Base-by-base conservation (phyloP, 2,888 invertebrate species). In the Abrostola tripartita region DNA sequence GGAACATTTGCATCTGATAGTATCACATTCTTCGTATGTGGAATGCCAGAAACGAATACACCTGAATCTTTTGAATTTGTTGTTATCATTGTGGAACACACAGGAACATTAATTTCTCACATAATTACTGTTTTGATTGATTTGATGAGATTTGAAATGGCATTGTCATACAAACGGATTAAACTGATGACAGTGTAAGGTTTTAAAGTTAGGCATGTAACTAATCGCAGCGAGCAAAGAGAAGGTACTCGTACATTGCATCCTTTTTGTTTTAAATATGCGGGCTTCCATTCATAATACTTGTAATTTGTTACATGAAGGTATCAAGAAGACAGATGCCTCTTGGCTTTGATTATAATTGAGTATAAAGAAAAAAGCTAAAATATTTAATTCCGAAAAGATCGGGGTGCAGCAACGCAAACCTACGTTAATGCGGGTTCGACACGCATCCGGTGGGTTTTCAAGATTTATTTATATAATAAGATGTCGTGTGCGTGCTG, bases 1-100 rank as follows among this genome's bases (percentile, higher is more conserved):
- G 91, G 90, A 59, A 90, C 76, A 53, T 90, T 90, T 9, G 83
- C 90, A 65, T 91, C 91, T 0, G 82, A 86, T 63, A 90, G 68
- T 62, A 91, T 79, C n/a, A 88, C 79, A 9, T 83, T 82, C 54
- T 83, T 87, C 68, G 63, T 83, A 68, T 84, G 78, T 7, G 78
- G 71, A 65, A 67, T 69, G 6, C 84, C 88, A 57, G 71, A 65
- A 35, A 86, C 61, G 24, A 66, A 56, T 12, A 84, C 57, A n/a
- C 58, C 60, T 59, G 52, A 49, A 62, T 78, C 71, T 52, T 67
- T 68, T 12, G 52, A 40, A 58, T 60, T 54, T 41, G 65, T 53
- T 12, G 61, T 68, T 78, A 80, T 78, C 65, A 65, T 53, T 73
- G 52, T 58, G 53, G 42, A 36, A 58, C 37, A 57, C 57, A 40